Percentiles rank a stretch among this genome's conserved stretches.
phyloP scores from a whole-genome alignment of 2,888 invertebrate genomes.

The Acanthosepion esculentum region DNA sequence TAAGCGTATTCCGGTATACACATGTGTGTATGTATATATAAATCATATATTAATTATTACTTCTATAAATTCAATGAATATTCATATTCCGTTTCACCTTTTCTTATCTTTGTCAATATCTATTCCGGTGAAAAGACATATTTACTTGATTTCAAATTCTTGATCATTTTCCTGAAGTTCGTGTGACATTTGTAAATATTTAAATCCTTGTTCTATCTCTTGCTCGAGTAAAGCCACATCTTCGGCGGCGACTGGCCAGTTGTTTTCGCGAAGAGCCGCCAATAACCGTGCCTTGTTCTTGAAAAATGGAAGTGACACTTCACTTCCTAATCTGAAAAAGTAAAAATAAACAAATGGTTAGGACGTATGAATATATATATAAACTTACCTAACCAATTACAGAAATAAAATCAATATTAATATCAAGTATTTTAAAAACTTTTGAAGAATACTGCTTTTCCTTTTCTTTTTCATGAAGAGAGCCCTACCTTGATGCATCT shows the following conservation, averaged over 20 bases:
- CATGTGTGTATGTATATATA: too few relatives aligned
- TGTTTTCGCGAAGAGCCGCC: constrained; percentile 64
- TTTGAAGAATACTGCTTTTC: too few relatives aligned
- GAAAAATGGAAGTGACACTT: constrained; percentile 64
- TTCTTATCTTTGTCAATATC: not conserved
- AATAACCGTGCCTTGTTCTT: constrained; percentile 64
- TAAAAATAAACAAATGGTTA: not conserved
- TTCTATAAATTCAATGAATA: too few relatives aligned
- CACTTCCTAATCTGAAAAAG: constrained; percentile 60
- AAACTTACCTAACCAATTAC: too few relatives aligned
- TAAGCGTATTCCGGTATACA: too few relatives aligned
- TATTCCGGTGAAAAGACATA: not conserved
- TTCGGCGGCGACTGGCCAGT: constrained; percentile 67
- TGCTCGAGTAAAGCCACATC: constrained; percentile 69
- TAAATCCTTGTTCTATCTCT: constrained; percentile 68
- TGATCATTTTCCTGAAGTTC: constrained; percentile 57
- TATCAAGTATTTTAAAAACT: too few relatives aligned
- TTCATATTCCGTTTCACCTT: not conserved
- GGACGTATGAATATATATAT: not conserved
- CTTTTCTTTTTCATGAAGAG: too few relatives aligned
- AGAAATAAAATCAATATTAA: too few relatives aligned
- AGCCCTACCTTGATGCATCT: too few relatives aligned
- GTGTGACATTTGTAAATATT: constrained; percentile 68
- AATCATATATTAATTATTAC: too few relatives aligned
- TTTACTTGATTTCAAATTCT: not conserved